Base-by-base conservation (phyloP, 1,140 invertebrate species). In the Leucophenga varia region DNA sequence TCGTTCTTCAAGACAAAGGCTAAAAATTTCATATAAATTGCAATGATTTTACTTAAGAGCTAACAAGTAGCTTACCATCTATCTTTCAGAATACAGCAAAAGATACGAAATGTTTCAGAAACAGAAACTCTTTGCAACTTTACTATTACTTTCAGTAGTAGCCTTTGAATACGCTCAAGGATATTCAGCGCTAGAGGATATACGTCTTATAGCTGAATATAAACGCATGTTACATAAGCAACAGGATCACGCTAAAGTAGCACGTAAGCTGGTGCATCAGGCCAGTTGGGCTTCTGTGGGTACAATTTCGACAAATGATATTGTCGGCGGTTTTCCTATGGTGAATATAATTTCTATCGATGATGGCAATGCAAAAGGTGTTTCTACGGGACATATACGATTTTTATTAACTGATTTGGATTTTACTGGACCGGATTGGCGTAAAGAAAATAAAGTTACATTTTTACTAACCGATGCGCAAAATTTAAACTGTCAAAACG, bases 351-450 rank as follows among this genome's bases (percentile, higher is more conserved):
- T 86, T 48, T 87, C 89, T 0, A 78, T 89, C 3, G 83, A 83
- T 42, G 90, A 93, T 75, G 89, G 88, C 1, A 53, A 51, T 42
- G 77, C 80, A 1, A 45, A 79, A 19, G 73, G 74, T 16, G 85
- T 85, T 47, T 87, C 88, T 13, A 85, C 84, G 1, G 90, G 90
- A 22, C 72, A 84, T 28, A 88, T 89, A 16, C 91, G 89, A 51
- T 80, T 91, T 54, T 87, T 88, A 65, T 77, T 91, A 48, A 89
- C 88, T 8, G 82, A 84, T 13, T 65, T 90, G 73, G 90, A 91
- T 61, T 84, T 86, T 42, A 84, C 86, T 12, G 82, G 83, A n/a
- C 74, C 81, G 52, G 89, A 91, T 78, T 74, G 90, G 49, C 51
- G 60, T n/a, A 35, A 17, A 17, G 82, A 88, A 55, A 81, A 78